Evolutionary conservation across 2,888 invertebrate genomes (phyloP).

Genomic region (Trichopoda pennipes): DNA sequence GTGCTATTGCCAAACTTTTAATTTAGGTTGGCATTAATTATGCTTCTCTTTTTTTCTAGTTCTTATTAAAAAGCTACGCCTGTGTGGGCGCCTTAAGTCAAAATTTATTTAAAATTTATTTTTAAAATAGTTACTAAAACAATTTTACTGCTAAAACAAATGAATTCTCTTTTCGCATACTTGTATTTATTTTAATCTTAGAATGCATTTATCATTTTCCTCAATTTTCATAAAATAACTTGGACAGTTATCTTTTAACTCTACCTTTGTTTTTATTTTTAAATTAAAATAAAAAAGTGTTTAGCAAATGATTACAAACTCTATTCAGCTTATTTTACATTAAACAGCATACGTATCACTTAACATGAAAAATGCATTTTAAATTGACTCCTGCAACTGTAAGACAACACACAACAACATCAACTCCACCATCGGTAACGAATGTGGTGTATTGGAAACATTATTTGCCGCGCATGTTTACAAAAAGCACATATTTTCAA

Average conservation of each 20-base stretch:
- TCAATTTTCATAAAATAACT: constrained; percentile 56
- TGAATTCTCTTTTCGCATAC: background rate
- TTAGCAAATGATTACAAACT: constrained; percentile 41
- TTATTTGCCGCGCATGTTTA: constrained; percentile 10
- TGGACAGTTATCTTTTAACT: constrained; percentile 38
- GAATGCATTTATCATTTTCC: constrained; percentile 61
- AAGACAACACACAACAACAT: constrained; percentile 45
- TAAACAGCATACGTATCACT: constrained; percentile 50
- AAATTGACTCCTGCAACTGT: constrained; percentile 66
- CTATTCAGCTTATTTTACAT: background rate
- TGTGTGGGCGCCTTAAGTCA: constrained; percentile 34
- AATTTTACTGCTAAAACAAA: too few relatives aligned
- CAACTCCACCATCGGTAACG: constrained; percentile 22
- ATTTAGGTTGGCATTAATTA: constrained; percentile 51
- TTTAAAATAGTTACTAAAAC: background rate
- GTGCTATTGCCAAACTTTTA: constrained; percentile 49
- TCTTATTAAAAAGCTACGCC: background rate
- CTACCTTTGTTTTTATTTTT: background rate
- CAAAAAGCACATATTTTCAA: background rate
- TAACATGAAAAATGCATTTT: constrained; percentile 68
- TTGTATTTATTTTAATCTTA: constrained; percentile 24
- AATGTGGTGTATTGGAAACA: constrained; percentile 31
- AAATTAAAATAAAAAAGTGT: background rate
- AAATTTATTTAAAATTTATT: constrained; percentile 10
- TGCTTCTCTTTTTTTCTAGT: background rate